Conservation (phyloP, 2,888 invertebrate species). For the Torymus texanus region DNA sequence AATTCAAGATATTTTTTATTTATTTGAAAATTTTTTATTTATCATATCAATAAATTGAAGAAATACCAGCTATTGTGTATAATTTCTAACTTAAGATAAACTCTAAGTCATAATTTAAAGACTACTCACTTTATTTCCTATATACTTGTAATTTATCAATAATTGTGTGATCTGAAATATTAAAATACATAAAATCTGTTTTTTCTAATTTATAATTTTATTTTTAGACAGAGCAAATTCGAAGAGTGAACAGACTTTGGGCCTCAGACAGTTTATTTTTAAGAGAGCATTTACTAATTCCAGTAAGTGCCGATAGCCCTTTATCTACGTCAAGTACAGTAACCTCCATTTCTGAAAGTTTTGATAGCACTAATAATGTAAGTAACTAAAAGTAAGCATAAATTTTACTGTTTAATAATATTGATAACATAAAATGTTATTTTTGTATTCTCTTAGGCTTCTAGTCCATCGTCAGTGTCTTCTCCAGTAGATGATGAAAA, state of each 20-base stretch:
- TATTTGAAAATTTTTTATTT: no score
- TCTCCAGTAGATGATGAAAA: conserved; percentile 81
- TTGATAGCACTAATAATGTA: conserved; percentile 54
- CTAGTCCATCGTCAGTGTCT: conserved; percentile 69
- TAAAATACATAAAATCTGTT: no score
- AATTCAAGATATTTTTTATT: no score
- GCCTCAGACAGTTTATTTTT: conserved; percentile 95
- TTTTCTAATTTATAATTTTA: conserved; percentile 35
- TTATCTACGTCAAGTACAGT: conserved; percentile 68
- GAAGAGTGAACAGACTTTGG: conserved; percentile 92
- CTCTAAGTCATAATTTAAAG: no score
- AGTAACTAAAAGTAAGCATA: conserved; percentile 38
- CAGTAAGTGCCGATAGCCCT: conserved; percentile 82
- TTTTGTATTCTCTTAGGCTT: conserved; percentile 55
- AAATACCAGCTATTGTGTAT: no score
- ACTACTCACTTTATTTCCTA: no score
- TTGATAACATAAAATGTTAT: conserved; percentile 31
- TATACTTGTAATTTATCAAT: no score
- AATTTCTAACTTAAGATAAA: no score
- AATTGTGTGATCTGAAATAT: no score
- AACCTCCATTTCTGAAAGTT: conserved; percentile 59
- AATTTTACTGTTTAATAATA: conserved; percentile 4
- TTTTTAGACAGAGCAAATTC: conserved; percentile 93
- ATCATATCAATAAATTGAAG: no score
- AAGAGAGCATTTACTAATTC: conserved; percentile 91